Percentiles rank a stretch among this genome's conserved stretches.
Evolutionary conservation across 2,888 invertebrate genomes (phyloP).

Genomic region (Cenopis cana): DNA sequence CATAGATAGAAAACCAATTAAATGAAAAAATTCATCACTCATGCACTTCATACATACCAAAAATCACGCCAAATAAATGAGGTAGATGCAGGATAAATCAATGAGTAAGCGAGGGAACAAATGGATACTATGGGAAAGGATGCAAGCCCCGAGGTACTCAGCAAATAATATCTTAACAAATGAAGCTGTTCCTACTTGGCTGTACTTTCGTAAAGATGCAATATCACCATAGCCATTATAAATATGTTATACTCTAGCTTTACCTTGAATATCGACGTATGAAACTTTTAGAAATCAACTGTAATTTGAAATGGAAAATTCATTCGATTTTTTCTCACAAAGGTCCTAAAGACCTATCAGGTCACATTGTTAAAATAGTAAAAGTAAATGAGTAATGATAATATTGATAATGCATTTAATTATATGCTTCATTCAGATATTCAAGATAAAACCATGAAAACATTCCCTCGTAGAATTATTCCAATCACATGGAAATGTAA

Average conservation of each 20-base stretch:
- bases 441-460: conserved; percentile 7
- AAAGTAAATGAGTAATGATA: neutral
- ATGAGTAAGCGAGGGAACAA: conserved; percentile 52
- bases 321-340: neutral
- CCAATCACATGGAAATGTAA: neutral
- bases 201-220: conserved; percentile 68
- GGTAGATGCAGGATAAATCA: conserved; percentile 68
- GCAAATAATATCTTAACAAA: conserved; percentile 62
- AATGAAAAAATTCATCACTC: conserved; percentile 49
- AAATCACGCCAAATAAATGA: conserved; percentile 60
- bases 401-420: neutral
- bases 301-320: neutral
- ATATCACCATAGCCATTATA: conserved; percentile 42
- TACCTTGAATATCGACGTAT: conserved; percentile 29
- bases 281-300: neutral
- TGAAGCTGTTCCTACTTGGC: conserved; percentile 71
- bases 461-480: conserved; percentile 16
- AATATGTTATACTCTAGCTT: conserved; percentile 6
- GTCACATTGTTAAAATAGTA: neutral
- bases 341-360: neutral
- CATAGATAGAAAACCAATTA: conserved; percentile 36
- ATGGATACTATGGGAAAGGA: conserved; percentile 59
- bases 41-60: conserved; percentile 58
- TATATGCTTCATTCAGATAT: conserved; percentile 12
- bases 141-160: conserved; percentile 73